Percentiles rank a stretch among this genome's conserved stretches.
phyloP scores from a whole-genome alignment of 2,888 invertebrate genomes.

The Laothoe populi region DNA sequence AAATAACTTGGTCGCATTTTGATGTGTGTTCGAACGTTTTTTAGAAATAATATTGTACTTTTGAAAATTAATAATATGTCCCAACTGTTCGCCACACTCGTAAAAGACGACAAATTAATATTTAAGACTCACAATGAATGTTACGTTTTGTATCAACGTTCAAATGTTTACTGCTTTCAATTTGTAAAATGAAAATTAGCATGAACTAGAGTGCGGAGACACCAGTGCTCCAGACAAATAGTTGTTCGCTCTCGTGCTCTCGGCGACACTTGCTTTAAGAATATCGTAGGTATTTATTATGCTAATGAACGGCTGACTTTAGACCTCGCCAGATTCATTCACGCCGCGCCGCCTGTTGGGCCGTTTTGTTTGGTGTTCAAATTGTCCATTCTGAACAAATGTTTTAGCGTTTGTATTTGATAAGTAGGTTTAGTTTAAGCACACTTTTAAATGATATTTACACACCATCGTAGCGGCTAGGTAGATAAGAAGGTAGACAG shows the following conservation, averaged over 20 bases:
- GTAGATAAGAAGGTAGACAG: too few species aligned
- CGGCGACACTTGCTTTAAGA: constrained; percentile 50
- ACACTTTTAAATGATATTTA: too few species aligned
- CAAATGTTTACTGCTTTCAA: constrained; percentile 42
- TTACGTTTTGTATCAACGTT: constrained; percentile 22
- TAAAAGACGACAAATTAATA: neutral
- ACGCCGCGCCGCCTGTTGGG: constrained; percentile 9
- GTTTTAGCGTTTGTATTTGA: neutral
- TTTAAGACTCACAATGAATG: constrained; percentile 7
- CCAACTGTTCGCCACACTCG: neutral
- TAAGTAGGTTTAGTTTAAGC: neutral
- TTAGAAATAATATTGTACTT: neutral
- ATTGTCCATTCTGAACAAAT: neutral
- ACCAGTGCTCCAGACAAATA: constrained; percentile 63
- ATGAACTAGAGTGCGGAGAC: constrained; percentile 59
- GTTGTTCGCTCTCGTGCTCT: constrained; percentile 51
- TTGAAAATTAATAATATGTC: neutral
- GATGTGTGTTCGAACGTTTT: neutral
- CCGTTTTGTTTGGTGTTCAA: neutral
- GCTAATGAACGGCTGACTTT: constrained; percentile 67
- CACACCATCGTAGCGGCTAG: too few species aligned
- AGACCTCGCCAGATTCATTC: constrained; percentile 42
- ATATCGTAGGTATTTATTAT: constrained; percentile 63
- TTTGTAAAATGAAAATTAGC: constrained; percentile 66
- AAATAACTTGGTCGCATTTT: constrained; percentile 2